Conservation (phyloP, 2,113 vertebrate species). For the Xiphophorus hellerii region DNA sequence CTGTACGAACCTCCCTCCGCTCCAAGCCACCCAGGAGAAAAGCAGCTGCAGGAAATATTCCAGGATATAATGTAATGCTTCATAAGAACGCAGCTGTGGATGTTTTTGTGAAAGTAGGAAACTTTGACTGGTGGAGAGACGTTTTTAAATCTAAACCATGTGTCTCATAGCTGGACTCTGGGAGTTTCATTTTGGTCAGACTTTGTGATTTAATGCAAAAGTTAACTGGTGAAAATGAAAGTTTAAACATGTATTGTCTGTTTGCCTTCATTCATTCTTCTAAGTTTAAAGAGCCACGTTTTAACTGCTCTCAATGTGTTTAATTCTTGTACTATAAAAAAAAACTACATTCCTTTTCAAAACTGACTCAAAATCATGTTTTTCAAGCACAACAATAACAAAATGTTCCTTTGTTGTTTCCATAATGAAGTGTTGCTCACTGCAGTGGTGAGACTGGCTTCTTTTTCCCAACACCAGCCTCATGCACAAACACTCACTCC, state of each 20-base stretch:
- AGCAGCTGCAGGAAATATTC: neutral
- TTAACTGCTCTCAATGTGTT: neutral
- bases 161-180: neutral
- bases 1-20: no score
- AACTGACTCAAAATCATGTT: slow-evolving; percentile 16
- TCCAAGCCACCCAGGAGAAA: neutral
- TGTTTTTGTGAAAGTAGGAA: neutral
- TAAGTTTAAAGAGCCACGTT: neutral
- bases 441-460: slow-evolving; percentile 54
- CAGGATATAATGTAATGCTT: neutral
- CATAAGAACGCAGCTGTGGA: neutral
- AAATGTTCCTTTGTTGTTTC: slow-evolving; percentile 64
- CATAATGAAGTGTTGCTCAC: slow-evolving; percentile 44
- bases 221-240: no score
- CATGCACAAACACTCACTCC: neutral
- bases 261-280: neutral
- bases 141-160: neutral
- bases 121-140: no score
- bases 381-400: slow-evolving; percentile 47
- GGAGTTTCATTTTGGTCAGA: no score
- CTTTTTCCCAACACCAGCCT: slow-evolving; percentile 46
- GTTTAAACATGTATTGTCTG: no score
- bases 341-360: slow-evolving; percentile 6
- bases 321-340: slow-evolving; percentile 2
- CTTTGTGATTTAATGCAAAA: no score